Evolutionary conservation across 2,888 invertebrate genomes (phyloP).

Genomic region (Terebella lapidaria): DNA sequence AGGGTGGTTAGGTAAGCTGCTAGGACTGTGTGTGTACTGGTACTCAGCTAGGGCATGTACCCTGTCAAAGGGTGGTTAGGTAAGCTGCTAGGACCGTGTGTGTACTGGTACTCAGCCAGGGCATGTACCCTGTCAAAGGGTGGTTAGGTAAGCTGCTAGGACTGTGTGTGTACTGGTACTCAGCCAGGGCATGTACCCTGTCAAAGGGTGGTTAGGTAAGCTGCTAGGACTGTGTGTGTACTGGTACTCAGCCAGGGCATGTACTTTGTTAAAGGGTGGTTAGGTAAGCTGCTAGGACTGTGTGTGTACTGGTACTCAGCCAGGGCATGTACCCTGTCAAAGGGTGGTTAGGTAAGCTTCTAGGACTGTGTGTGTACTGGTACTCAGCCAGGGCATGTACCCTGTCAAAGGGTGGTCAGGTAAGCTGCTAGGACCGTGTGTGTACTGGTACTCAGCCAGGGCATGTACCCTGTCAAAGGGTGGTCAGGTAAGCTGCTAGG

Average conservation of each 20-base stretch:
- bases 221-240: not conserved
- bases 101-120: not conserved
- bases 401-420: constrained; percentile 62
- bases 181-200: not conserved
- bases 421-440: no score
- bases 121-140: not conserved
- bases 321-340: not conserved
- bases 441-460: not conserved
- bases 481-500: not conserved
- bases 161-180: no score
- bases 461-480: constrained; percentile 75
- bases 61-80: not conserved
- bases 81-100: not conserved
- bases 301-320: not conserved
- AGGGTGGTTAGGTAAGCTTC: not conserved
- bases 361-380: not conserved
- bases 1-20: not conserved
- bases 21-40: no score
- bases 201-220: not conserved
- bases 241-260: not conserved
- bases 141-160: not conserved
- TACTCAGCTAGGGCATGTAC: not conserved
- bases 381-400: constrained; percentile 74
- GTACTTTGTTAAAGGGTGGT: not conserved
- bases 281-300: no score